Evolutionary conservation across 1,140 invertebrate species (phyloP), one percentile per base, ranked within the genome.

Genomic region (Brachionus asplanchnoidis): DNA sequence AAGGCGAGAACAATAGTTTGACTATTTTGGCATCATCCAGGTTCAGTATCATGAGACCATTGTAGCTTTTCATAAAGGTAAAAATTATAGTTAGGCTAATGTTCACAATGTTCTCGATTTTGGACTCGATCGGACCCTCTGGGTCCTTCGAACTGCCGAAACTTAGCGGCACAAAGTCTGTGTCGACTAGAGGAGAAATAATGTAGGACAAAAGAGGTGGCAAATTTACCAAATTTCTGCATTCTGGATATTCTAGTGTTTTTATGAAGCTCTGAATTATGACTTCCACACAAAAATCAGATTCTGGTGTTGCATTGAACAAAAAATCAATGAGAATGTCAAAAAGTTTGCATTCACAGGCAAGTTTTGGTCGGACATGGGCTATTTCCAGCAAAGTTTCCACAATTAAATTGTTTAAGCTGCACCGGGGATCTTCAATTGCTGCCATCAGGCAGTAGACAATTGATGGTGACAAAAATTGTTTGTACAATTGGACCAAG

Each of bases 271-370:
- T 17, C 23, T 82, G 53, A 23, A 82, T 46, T 12, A 82, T 65
- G 1, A 46, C 32, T 28, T 82, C 53, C 4, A 82, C 60, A 42
- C 12, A 40, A 65, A 82, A 40, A 28, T 82, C 79, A 4, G 32
- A 23, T 6, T 65, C 53, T 17, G 53, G 32, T 12, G 9, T 23
- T 8, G 50, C 12, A 40, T 82, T 68, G n/a, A 14, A 20, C 14
- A 68, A 26, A 40, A 42, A 68, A 65, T 82, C 65, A 28, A 82
- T 23, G 3, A 82, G 17, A 14, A 5, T 23, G 28, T 44, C 14
- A 23, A 44, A 68, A 42, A 82, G 26, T 20, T 82, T 60, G 60
- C 65, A 68, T 65, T 82, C 79, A 46, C 79, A 82, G 9, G 79
- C 79, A 11, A 82, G 28, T 17, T 6, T 60, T 11, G 53, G 53